Conservation (phyloP, 2,888 invertebrate species). For the Drosophila phalerata region DNA sequence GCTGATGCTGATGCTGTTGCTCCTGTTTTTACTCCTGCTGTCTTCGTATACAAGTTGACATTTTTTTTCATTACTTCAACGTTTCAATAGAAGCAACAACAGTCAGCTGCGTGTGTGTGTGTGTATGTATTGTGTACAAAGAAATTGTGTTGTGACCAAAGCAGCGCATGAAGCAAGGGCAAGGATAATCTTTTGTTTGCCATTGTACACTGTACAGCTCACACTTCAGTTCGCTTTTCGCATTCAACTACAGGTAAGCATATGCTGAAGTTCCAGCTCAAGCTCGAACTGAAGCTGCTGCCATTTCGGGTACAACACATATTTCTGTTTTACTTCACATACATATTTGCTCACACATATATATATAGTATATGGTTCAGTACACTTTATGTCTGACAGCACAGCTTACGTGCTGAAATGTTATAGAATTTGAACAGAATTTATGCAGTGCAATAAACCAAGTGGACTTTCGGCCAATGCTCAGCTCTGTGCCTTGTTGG, state of each 20-base stretch:
- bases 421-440: conserved; percentile 68
- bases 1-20: conserved; percentile 18
- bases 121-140: conserved; percentile 33
- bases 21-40: conserved; percentile 18
- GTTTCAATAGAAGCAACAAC: conserved; percentile 72
- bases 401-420: conserved; percentile 63
- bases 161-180: conserved; percentile 67
- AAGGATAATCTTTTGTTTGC: conserved; percentile 81
- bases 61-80: conserved; percentile 80
- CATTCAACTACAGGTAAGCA: conserved; percentile 57
- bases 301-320: conserved; percentile 54
- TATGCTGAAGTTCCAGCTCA: conserved; percentile 10
- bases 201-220: conserved; percentile 44
- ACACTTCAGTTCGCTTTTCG: conserved; percentile 43
- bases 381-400: conserved; percentile 52
- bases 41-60: conserved; percentile 67
- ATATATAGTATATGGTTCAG: background rate
- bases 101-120: conserved; percentile 22
- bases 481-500: conserved; percentile 9
- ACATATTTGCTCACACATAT: conserved; percentile 26
- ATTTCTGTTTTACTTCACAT: conserved; percentile 55
- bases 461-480: conserved; percentile 13
- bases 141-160: conserved; percentile 55
- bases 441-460: conserved; percentile 65
- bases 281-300: conserved; percentile 29